Percentiles rank a stretch among this genome's conserved stretches.
These are phyloP conservation scores for Amphiprion ocellaris DNA, from an alignment of 2,113 vertebrate genomes.

Conservation along the genomic window DNA sequence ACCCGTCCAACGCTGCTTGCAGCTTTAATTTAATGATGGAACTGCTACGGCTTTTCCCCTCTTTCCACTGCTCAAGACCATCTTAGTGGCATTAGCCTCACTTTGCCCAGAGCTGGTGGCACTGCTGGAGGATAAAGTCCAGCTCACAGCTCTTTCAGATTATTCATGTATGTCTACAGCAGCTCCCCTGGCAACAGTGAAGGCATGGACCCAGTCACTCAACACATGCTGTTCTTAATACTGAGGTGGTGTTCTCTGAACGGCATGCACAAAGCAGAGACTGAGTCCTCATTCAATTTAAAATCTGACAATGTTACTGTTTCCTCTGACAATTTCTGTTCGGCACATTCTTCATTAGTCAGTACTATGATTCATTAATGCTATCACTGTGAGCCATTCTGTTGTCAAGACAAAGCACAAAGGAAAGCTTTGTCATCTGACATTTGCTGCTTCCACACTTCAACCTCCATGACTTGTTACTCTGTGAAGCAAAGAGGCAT, in stretches of 20 bases:
- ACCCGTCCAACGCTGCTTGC: no score
- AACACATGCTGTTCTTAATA: constrained; percentile 33
- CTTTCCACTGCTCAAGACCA: constrained; percentile 27
- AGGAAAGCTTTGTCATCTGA: constrained; percentile 25
- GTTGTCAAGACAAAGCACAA: constrained; percentile 23
- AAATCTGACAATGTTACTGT: constrained; percentile 2
- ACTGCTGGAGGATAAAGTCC: constrained; percentile 82
- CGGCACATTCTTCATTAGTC: neutral
- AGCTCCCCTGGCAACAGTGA: constrained; percentile 88
- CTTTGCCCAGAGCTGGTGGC: constrained; percentile 83
- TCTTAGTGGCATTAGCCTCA: constrained; percentile 70
- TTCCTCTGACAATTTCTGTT: neutral
- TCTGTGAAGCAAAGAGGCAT: neutral
- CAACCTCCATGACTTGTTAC: constrained; percentile 2
- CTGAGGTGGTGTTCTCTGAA: constrained; percentile 19
- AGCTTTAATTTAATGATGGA: constrained; percentile 22
- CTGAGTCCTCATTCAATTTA: constrained; percentile 11
- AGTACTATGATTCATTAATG: constrained; percentile 2
- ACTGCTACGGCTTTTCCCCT: constrained; percentile 7
- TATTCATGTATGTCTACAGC: constrained; percentile 87
- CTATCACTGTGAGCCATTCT: neutral
- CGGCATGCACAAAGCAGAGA: neutral
- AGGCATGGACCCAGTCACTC: constrained; percentile 23
- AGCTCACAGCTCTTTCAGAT: constrained; percentile 81
- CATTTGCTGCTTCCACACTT: constrained; percentile 28